These are phyloP conservation scores for Platysternon megacephalum DNA, from an alignment of 2,113 vertebrate genomes.

Conservation along the genomic window DNA sequence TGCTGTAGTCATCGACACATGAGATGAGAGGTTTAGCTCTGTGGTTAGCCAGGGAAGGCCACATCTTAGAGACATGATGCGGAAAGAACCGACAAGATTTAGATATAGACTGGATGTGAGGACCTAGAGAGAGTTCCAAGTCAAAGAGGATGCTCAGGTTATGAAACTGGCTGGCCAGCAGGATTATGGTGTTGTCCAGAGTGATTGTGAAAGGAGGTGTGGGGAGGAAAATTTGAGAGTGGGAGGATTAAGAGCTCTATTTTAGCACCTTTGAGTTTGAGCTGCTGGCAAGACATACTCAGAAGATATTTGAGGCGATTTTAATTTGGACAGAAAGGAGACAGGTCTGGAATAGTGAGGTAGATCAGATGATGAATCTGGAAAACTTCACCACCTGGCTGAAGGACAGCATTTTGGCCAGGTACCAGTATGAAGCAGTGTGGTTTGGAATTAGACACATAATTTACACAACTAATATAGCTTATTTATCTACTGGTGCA, in stretches of 20 bases:
- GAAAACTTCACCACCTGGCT: background rate
- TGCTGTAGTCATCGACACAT: background rate
- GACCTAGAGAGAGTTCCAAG: background rate
- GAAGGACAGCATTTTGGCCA: background rate
- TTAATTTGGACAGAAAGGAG: background rate
- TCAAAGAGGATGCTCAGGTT: background rate
- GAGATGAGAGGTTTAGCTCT: background rate
- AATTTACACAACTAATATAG: background rate
- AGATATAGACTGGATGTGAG: background rate
- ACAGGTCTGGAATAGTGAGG: background rate
- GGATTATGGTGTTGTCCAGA: rapidly evolving
- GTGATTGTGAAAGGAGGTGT: background rate
- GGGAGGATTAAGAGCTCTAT: background rate
- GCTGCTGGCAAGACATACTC: background rate
- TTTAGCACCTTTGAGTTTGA: background rate
- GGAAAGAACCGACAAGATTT: background rate
- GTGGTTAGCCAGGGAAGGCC: background rate
- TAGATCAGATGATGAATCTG: background rate
- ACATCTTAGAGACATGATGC: background rate
- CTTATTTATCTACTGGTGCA: background rate
- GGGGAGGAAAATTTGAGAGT: background rate
- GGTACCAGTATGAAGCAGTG: background rate
- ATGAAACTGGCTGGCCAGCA: rapidly evolving
- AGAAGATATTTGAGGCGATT: background rate
- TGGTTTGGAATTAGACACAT: background rate